A percentile compares a stretch with the other conserved stretches of the same genome.
phyloP scores from a whole-genome alignment of 2,888 invertebrate genomes.

The Chouioia cunea region DNA sequence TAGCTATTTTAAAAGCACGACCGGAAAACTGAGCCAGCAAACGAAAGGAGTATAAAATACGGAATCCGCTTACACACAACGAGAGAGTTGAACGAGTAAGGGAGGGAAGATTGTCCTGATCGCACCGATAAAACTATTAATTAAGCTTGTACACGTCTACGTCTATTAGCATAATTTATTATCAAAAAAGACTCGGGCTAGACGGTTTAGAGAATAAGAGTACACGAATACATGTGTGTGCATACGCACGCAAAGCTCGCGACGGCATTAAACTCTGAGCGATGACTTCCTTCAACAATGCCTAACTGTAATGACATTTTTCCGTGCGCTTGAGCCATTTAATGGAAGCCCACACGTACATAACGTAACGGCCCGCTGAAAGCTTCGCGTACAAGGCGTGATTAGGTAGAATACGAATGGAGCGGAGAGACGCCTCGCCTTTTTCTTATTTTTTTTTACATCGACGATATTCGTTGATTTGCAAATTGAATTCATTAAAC shows the following conservation, averaged over 20 bases:
- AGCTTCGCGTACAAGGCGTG: slow-evolving; percentile 29
- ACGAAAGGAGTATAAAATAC: no score
- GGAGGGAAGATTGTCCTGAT: background rate
- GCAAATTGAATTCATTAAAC: no score
- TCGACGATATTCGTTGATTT: no score
- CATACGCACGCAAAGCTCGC: slow-evolving; percentile 28
- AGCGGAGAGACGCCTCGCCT: slow-evolving; percentile 16
- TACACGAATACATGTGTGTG: slow-evolving; percentile 22
- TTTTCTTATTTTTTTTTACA: no score
- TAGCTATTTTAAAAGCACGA: no score
- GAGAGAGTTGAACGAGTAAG: no score
- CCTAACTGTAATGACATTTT: slow-evolving; percentile 47
- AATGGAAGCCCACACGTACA: slow-evolving; percentile 5
- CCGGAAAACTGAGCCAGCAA: no score
- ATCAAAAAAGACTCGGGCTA: no score
- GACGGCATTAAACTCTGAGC: slow-evolving; percentile 37
- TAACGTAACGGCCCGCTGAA: slow-evolving; percentile 40
- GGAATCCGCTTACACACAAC: no score
- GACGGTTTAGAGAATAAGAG: no score
- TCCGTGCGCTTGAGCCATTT: slow-evolving; percentile 42
- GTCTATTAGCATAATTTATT: slow-evolving; percentile 40
- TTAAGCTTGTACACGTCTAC: background rate
- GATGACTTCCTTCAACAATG: slow-evolving; percentile 44
- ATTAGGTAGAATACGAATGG: slow-evolving; percentile 31
- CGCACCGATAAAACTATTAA: slow-evolving; percentile 30